phyloP scores from a whole-genome alignment of 2,888 invertebrate genomes.

The Volucella zonaria region DNA sequence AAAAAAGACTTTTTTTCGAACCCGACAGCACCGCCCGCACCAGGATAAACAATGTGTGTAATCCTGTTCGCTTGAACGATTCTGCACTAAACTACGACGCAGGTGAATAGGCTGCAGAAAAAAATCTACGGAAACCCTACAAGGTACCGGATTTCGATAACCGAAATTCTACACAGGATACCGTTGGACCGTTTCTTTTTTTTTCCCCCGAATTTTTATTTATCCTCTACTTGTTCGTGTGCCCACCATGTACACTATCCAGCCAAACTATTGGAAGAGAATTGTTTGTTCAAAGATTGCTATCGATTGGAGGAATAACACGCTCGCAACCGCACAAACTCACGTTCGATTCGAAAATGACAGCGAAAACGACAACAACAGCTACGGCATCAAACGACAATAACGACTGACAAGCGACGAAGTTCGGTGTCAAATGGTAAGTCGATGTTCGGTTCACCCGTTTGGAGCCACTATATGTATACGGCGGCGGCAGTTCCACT shows the following conservation, averaged over 20 bases:
- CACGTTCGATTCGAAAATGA: conserved; percentile 60
- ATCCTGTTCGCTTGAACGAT: conserved; percentile 32
- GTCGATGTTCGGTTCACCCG: conserved; percentile 44
- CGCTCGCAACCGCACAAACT: conserved; percentile 45
- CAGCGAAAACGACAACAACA: neutral
- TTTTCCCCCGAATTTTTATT: neutral
- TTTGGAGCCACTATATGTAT: conserved; percentile 42
- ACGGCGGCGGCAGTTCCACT: conserved; percentile 5
- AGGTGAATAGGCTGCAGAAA: conserved; percentile 10
- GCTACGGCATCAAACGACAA: too few species aligned
- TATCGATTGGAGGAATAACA: conserved; percentile 53
- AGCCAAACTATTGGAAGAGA: conserved; percentile 18
- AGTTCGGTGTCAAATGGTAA: conserved; percentile 58
- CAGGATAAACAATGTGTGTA: conserved; percentile 36
- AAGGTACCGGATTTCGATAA: conserved; percentile 50
- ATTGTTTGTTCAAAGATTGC: conserved; percentile 24
- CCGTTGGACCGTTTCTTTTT: conserved; percentile 26
- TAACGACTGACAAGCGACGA: conserved; percentile 43
- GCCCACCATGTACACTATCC: conserved; percentile 1
- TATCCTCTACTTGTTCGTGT: neutral
- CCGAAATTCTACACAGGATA: conserved; percentile 56
- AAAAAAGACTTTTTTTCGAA: conserved; percentile 6
- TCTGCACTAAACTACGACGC: conserved; percentile 38
- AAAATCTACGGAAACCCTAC: conserved; percentile 49
- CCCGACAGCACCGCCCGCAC: conserved; percentile 51